Percentiles rank a stretch among this genome's conserved stretches.
phyloP scores from a whole-genome alignment of 1,140 invertebrate species.

The Sminthurides bifidus region DNA sequence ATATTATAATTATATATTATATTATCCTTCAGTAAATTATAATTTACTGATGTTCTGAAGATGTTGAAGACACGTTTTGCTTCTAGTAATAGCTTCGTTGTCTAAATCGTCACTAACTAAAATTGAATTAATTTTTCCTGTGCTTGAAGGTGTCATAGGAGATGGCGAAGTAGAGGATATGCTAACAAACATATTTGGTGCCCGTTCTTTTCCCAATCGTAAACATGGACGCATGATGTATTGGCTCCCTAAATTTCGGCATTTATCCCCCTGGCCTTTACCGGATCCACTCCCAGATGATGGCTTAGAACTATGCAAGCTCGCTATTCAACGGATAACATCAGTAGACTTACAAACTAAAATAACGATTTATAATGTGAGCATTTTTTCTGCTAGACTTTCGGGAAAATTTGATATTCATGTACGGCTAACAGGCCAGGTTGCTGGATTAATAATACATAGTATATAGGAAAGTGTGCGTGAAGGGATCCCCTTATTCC shows the following conservation, averaged over 20 bases:
- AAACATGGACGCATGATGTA: constrained; percentile 90
- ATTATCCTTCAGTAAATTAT: constrained; percentile 5
- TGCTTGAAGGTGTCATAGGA: constrained; percentile 62
- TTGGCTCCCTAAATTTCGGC: constrained; percentile 95
- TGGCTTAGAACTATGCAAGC: constrained; percentile 62
- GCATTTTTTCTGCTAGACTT: constrained; percentile 10
- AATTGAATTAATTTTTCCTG: constrained; percentile 20
- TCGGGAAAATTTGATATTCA: not conserved
- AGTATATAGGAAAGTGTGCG: no score
- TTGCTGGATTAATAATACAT: no score
- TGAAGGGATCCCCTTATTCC: no score
- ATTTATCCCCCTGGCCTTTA: constrained; percentile 77
- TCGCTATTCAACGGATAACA: constrained; percentile 75
- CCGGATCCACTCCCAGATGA: constrained; percentile 62
- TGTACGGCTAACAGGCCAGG: no score
- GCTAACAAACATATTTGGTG: constrained; percentile 71
- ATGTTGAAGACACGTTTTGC: not conserved
- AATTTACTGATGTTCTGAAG: not conserved
- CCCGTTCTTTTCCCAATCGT: constrained; percentile 57
- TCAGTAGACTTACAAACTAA: constrained; percentile 66
- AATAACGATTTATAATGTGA: constrained; percentile 56
- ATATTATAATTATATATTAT: constrained; percentile 10
- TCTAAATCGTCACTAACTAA: constrained; percentile 1
- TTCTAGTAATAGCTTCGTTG: not conserved
- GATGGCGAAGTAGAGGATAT: constrained; percentile 76